Evolutionary conservation across 1,140 invertebrate genomes (phyloP), one percentile per base, ranked within the genome.

Genomic region (Linepithema humile): DNA sequence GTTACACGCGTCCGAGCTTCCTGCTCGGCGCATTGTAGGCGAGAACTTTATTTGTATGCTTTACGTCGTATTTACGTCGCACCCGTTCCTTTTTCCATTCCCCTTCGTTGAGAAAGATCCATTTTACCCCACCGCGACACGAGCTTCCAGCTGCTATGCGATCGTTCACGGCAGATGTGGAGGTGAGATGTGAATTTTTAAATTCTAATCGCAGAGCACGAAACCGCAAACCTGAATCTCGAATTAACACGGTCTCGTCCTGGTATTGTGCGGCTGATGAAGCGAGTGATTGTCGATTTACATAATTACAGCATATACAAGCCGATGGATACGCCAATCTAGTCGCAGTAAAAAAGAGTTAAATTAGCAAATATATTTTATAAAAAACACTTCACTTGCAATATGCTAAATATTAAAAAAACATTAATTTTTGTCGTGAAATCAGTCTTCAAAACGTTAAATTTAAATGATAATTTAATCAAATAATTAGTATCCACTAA

Each of bases 191-290:
- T 78, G 35, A 69, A 69, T 69, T 69, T 78, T 78, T 78, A 53
- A 69, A 78, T 78, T 53, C 43, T 69, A 78, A 78, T 78, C 62
- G 45, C 43, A 20, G 32, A 55, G 43, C 43, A 20, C 6, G 17
- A 48, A 78, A 69, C 62, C 75, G 32, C 75, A 17, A 20, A 12
- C 38, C n/a, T 29, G 38, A 29, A 35, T 9, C n/a, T 17, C 5
- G 17, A 80, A 70, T 80, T 72, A 80, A 77, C n/a, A 2, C 40
- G 40, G n/a, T 50, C 23, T 74, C 53, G 72, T 74, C 53, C 40
- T 15, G 5, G 17, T 45, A 38, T 57, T 20, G 26, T 20, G 20
- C 9, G 2, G 12, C 32, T 62, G 72, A 62, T 62, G 40, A 23
- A 7, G 48, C 43, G 12, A 50, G 43, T 50, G 60, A 38, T 77